Evolutionary conservation across 2,888 invertebrate species (phyloP), one percentile per base, ranked within the genome.

Genomic region (Napeogenes sylphis): DNA sequence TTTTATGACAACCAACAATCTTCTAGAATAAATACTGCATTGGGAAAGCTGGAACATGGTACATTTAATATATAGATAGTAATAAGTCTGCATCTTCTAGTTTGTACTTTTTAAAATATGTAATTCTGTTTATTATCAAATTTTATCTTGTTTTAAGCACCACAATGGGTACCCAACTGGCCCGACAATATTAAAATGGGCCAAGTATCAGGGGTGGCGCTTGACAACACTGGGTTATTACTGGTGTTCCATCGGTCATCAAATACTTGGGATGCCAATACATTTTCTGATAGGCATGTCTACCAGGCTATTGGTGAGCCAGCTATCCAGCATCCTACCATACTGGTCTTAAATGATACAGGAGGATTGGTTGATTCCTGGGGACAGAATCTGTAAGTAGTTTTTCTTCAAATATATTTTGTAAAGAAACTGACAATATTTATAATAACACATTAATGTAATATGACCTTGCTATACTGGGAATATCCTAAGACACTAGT

Each of bases 171-270:
- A 54, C 80, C 81, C 30, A 78, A 87, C 63, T 94, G 94, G 94
- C 93, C 93, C 1, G 85, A 87, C 56, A 70, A 81, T 4, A 79
- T 91, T 2, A 87, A 87, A 67, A 72, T 93, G 63, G 97, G 97
- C 2, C 95, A 97, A 79, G 94, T 97, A 2, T 94, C 95, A 0
- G 97, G 96, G 4, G 93, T 98, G 2, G 93, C 95, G 4, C 87
- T 96, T 14, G 96, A 97, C 78, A 89, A 87, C 2, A 78, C 88
- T n/a, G 96, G 95, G 0, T 92, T 93, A 66, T 89, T 97, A 12
- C 92, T 94, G 13, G 92, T 97, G 47, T 97, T 98, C 79, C 98
- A 98, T 82, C 92, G 98, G 69, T 95, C 93, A 0, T 87, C 92
- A 61, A 91, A 94, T 69, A 78, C 91, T 0, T 95, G 95, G 95